Percentiles rank a stretch among this genome's conserved stretches.
Conservation (phyloP, 2,113 vertebrate species). For the Oenanthe oenanthe region DNA sequence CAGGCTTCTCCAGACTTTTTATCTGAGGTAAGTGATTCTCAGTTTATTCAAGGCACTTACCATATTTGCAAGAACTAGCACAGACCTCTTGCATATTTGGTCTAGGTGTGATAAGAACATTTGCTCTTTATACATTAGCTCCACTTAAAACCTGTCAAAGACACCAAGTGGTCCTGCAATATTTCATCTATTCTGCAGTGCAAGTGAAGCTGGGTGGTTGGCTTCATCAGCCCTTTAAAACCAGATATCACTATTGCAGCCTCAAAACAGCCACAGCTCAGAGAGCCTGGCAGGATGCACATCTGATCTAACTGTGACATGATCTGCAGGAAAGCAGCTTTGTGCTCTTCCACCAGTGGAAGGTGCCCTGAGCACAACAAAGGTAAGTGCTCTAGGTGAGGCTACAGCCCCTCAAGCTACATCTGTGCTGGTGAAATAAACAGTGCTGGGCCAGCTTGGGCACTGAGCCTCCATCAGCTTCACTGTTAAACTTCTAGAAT, state of each 20-base stretch:
- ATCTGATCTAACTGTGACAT: not conserved
- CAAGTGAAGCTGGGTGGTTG: not conserved
- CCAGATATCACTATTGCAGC: not conserved
- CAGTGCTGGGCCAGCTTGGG: not conserved
- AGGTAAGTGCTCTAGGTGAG: not conserved
- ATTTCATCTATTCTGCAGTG: not conserved
- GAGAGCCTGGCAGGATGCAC: not conserved
- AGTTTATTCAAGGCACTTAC: conserved; percentile 45
- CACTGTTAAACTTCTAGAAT: not conserved
- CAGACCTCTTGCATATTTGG: conserved; percentile 45
- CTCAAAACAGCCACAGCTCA: not conserved
- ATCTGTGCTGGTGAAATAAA: not conserved
- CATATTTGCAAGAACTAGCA: conserved; percentile 39
- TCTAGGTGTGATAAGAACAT: conserved; percentile 47
- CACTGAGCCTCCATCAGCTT: not conserved
- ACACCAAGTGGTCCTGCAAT: conserved; percentile 26
- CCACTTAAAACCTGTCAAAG: conserved; percentile 27
- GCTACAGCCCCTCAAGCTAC: not conserved
- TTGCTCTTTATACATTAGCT: conserved; percentile 29
- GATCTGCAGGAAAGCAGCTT: not conserved
- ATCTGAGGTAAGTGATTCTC: conserved; percentile 13
- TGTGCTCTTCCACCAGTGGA: not conserved
- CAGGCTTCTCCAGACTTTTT: conserved; percentile 19
- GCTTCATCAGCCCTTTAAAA: not conserved
- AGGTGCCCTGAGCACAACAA: not conserved